Percentiles rank a stretch among this genome's conserved stretches.
phyloP scores from a whole-genome alignment of 2,113 vertebrate species.

The Nyctibius bracteatus region DNA sequence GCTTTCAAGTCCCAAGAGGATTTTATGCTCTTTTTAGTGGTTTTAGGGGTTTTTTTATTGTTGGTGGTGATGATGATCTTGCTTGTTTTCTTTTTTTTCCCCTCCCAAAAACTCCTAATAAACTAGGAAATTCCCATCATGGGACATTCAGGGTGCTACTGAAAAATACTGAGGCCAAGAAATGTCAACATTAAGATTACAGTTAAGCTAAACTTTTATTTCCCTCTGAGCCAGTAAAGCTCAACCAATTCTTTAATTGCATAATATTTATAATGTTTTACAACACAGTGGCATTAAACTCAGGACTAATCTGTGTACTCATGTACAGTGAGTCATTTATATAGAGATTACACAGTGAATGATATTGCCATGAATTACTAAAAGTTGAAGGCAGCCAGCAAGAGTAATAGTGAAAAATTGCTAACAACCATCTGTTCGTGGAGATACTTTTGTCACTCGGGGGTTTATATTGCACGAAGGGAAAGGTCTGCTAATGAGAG shows the following conservation, averaged over 20 bases:
- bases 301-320: slow-evolving; percentile 4
- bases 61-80: not conserved
- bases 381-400: not conserved
- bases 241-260: not conserved
- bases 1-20: slow-evolving; percentile 5
- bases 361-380: not conserved
- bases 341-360: slow-evolving; percentile 13
- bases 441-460: not conserved
- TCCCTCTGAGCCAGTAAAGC: not conserved
- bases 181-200: not conserved
- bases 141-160: not conserved
- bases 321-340: not conserved
- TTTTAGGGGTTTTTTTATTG: not conserved
- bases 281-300: not conserved
- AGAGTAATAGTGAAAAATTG: slow-evolving; percentile 32
- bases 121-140: not conserved
- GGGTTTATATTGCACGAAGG: not conserved
- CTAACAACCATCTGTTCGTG: not conserved
- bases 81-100: not conserved
- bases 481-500: not conserved
- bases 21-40: not conserved
- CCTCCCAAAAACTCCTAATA: not conserved
- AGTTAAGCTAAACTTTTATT: not conserved
- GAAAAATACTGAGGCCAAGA: not conserved
- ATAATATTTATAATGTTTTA: not conserved